Base-by-base conservation (phyloP, 2,113 vertebrate genomes). In the Haemorhous mexicanus region DNA sequence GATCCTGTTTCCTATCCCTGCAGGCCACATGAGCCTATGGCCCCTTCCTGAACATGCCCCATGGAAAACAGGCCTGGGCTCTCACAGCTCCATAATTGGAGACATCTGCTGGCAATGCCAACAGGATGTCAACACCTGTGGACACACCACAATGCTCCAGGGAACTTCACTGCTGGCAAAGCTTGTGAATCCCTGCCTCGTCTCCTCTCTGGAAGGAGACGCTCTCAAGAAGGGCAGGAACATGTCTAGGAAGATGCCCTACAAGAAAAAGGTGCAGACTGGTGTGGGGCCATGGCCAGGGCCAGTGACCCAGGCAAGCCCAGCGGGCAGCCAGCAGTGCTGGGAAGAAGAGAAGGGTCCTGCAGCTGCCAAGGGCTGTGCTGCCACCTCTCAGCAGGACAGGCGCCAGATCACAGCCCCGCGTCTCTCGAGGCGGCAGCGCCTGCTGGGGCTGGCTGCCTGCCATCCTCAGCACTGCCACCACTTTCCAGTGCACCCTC, bases 381-480 rank as follows among this genome's bases (percentile, higher is more conserved):
- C 32, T 4, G 11, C 26, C 84, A 67, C 80, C 55, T 59, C 50
- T 0, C 84, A 91, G 84, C 74, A 75, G 61, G 87, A 72, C 77
- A 68, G 84, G 69, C 0, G 2, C 81, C 92, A 64, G 59, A 43
- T 13, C 44, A 12, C 52, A 69, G 46, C 53, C 63, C 13, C 1
- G 2, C 61, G 75, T 7, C 39, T 62, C 55, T 19, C 1, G 7
- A 70, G 50, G 55, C 0, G 3, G 53, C 67, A 85, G 78, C 0
- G 0, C 44, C 41, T 26, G 44, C 66, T 30, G 53, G 35, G 49
- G 19, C 37, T 78, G 84, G 69, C 78, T 85, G 77, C 32, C 26
- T 0, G 1, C 63, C 4, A 11, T 21, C 30, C 32, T 64, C 23
- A 6, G 13, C 41, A 27, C 10, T 2, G 8, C 35, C 1, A 0